phyloP scores from a whole-genome alignment of 2,113 vertebrate genomes.

The Pseudopipra pipra region DNA sequence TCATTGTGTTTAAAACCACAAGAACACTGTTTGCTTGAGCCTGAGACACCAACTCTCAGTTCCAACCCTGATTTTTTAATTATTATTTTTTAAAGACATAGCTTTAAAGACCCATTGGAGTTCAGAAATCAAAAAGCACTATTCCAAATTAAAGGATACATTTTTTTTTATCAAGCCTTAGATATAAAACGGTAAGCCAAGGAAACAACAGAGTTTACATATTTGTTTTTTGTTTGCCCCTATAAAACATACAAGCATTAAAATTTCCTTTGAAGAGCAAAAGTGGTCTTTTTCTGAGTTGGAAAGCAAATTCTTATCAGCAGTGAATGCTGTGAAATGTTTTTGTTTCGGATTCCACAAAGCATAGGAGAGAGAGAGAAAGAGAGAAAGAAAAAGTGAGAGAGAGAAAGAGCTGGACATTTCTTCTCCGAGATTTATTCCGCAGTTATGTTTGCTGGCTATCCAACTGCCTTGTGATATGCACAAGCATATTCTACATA shows the following conservation, averaged over 20 bases:
- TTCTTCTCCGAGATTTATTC: constrained; percentile 63
- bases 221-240: constrained; percentile 70
- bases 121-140: constrained; percentile 75
- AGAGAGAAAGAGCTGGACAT: constrained; percentile 72
- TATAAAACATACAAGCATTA: constrained; percentile 79
- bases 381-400: constrained; percentile 70
- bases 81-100: constrained; percentile 69
- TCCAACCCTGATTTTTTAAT: constrained; percentile 76
- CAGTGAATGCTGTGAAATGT: constrained; percentile 73
- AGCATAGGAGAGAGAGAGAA: constrained; percentile 74
- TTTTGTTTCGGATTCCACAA: constrained; percentile 82
- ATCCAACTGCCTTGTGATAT: constrained; percentile 71
- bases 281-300: constrained; percentile 85
- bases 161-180: constrained; percentile 71
- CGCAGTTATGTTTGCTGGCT: constrained; percentile 70
- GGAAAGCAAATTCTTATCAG: constrained; percentile 84
- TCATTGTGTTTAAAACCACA: constrained; percentile 72
- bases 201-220: constrained; percentile 73
- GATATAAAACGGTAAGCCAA: constrained; percentile 81
- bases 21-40: constrained; percentile 77
- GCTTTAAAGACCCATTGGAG: constrained; percentile 73
- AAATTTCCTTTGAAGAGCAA: constrained; percentile 81
- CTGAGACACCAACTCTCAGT: constrained; percentile 77
- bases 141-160: constrained; percentile 71
- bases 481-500: constrained; percentile 70